These are phyloP conservation scores for Parazoanthus darwini DNA, from an alignment of 92 coral and sea anemone species.

Conservation along the genomic window DNA sequence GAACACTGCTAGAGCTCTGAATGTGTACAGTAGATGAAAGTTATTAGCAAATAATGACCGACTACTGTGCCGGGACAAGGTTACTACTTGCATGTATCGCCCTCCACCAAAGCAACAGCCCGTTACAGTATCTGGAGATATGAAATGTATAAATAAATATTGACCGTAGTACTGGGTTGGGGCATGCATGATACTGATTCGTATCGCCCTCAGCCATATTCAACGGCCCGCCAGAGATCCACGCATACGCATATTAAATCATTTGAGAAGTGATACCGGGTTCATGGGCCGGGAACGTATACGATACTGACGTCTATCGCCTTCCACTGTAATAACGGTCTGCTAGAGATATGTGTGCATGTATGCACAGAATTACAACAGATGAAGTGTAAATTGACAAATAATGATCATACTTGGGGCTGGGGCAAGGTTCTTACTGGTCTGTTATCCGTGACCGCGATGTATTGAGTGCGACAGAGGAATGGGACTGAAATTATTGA, in stretches of 20 bases:
- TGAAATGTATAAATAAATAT: not conserved
- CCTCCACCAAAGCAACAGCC: constrained; percentile 32
- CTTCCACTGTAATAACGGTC: not conserved
- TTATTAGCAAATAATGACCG: not conserved
- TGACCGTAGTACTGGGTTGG: not conserved
- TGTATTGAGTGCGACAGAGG: too few relatives aligned
- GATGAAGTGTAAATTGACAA: not conserved
- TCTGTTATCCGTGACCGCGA: not conserved
- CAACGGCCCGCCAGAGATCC: not conserved
- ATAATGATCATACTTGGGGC: not conserved
- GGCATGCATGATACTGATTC: not conserved
- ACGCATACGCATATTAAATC: not conserved
- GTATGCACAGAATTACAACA: not conserved
- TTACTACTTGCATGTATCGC: not conserved
- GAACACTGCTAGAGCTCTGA: constrained; percentile 17
- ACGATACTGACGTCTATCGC: not conserved
- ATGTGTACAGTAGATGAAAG: constrained; percentile 22
- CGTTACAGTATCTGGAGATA: constrained; percentile 1
- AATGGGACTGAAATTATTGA: not conserved
- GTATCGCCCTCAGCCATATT: not conserved
- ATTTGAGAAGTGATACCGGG: not conserved
- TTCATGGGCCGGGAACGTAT: not conserved
- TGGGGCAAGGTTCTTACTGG: not conserved
- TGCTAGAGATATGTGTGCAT: too few relatives aligned
- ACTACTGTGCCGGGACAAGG: not conserved